Conservation (phyloP, 2,113 vertebrate species). For the Lamprotornis superbus region DNA sequence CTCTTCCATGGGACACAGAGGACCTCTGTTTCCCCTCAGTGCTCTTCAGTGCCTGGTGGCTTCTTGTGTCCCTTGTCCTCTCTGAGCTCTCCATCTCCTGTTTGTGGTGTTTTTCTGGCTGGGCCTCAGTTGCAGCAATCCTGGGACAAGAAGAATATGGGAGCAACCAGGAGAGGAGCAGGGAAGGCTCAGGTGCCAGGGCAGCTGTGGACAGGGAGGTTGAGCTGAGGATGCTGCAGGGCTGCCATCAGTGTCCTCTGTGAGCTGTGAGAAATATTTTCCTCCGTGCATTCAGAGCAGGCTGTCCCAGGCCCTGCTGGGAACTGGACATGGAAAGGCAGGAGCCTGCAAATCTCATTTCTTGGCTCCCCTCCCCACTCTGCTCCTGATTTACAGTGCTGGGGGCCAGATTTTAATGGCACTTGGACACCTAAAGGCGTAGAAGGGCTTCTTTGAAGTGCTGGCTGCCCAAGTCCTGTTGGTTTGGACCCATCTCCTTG, state of each 20-base stretch:
- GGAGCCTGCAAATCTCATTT: background rate
- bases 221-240: background rate
- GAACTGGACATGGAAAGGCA: background rate
- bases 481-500: background rate
- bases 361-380: background rate
- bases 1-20: background rate
- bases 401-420: slow-evolving; percentile 21
- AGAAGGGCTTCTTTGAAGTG: background rate
- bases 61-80: background rate
- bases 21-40: fast-evolving
- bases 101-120: background rate
- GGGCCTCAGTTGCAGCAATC: background rate
- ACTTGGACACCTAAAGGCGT: background rate
- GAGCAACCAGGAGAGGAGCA: background rate
- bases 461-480: background rate
- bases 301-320: background rate
- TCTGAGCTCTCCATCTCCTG: background rate
- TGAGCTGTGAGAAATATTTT: background rate
- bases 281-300: background rate
- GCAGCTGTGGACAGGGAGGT: background rate
- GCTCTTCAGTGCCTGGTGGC: background rate
- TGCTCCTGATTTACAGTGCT: background rate
- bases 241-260: fast-evolving
- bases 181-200: background rate
- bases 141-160: background rate